Conservation (phyloP, 2,113 vertebrate species). For the Noturus placidus region DNA sequence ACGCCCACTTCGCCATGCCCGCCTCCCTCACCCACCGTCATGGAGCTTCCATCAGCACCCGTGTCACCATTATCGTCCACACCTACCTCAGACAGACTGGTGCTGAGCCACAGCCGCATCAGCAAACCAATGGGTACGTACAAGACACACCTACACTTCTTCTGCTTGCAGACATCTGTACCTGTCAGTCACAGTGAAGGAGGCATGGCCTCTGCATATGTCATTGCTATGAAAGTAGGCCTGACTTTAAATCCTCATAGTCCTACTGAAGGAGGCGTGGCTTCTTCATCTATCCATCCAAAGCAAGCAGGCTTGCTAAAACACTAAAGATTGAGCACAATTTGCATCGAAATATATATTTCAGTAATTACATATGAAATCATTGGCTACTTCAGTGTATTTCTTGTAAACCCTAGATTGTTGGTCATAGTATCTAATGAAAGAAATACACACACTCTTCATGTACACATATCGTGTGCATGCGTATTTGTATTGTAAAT, state of each 20-base stretch:
- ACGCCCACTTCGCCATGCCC: conserved; percentile 46
- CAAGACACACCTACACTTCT: conserved; percentile 2
- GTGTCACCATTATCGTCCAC: conserved; percentile 34
- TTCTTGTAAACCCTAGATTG: too few species aligned
- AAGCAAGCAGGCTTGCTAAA: background rate
- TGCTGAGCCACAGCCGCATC: conserved; percentile 68
- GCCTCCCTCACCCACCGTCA: conserved; percentile 55
- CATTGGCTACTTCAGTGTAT: background rate
- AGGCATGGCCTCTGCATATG: background rate
- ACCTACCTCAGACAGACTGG: conserved; percentile 65
- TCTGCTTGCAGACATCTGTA: background rate
- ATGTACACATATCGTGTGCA: background rate
- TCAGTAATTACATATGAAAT: background rate
- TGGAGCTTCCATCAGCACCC: conserved; percentile 10
- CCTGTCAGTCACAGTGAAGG: background rate
- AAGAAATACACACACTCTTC: background rate
- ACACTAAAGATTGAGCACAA: background rate
- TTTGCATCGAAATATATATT: background rate
- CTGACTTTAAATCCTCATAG: background rate
- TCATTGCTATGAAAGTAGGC: background rate
- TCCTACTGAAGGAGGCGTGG: background rate
- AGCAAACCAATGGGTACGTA: conserved; percentile 51
- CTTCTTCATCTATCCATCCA: background rate
- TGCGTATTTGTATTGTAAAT: background rate
- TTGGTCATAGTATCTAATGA: background rate